phyloP scores from a whole-genome alignment of 2,797 vertebrate genomes.

The Harpagifer antarcticus region DNA sequence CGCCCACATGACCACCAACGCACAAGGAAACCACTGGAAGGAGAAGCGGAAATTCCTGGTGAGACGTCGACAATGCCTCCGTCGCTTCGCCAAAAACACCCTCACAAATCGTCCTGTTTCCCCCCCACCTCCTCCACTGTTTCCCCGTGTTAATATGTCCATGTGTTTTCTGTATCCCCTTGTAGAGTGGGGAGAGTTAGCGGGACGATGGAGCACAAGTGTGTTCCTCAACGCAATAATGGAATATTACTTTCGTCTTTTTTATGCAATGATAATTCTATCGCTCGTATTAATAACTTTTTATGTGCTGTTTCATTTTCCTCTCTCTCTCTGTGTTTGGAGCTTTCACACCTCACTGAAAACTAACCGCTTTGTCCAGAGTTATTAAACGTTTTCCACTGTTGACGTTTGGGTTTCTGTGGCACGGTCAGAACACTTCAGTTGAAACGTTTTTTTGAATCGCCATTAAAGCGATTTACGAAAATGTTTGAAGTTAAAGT shows the following conservation, averaged over 20 bases:
- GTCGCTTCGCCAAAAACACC: constrained; percentile 16
- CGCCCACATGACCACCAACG: constrained; percentile 96
- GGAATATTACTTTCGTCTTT: constrained; percentile 63
- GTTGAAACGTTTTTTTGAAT: not conserved
- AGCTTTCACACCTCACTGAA: constrained; percentile 62
- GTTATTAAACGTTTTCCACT: constrained; percentile 57
- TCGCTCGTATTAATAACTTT: constrained; percentile 66
- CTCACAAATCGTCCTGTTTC: constrained; percentile 24
- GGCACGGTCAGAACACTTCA: constrained; percentile 40
- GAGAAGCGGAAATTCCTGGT: constrained; percentile 99
- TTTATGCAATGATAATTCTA: constrained; percentile 25
- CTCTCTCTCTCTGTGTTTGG: constrained; percentile 59
- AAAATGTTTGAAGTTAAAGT: too few species aligned
- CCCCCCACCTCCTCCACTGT: constrained; percentile 58
- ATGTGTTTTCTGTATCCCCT: constrained; percentile 86
- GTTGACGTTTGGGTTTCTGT: constrained; percentile 77
- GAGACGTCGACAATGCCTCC: constrained; percentile 71
- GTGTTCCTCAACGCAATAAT: constrained; percentile 80
- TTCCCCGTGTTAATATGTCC: constrained; percentile 81
- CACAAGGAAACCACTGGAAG: constrained; percentile 99
- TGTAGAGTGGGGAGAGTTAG: constrained; percentile 86
- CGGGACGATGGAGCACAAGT: constrained; percentile 80
- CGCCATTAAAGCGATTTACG: too few species aligned
- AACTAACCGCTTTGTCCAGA: constrained; percentile 71
- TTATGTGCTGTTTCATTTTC: constrained; percentile 51